These are phyloP conservation scores for Brachirus orientalis DNA, from an alignment of 2,113 vertebrate species.

Conservation along the genomic window DNA sequence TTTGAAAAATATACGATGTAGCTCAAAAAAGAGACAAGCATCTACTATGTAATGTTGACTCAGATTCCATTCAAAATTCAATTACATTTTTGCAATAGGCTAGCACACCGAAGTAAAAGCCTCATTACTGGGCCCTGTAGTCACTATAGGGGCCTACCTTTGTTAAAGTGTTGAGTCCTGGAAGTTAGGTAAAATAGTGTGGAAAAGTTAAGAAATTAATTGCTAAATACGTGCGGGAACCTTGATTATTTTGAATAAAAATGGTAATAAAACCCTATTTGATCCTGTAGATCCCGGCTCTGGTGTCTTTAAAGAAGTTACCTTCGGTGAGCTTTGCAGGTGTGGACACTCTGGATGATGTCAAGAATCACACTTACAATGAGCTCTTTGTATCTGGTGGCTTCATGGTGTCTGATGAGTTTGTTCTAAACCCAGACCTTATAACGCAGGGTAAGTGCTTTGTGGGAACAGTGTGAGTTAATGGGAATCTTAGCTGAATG, in stretches of 20 bases:
- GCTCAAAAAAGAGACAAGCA: no score
- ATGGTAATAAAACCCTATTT: not conserved
- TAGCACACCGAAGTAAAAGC: no score
- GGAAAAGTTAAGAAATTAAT: not conserved
- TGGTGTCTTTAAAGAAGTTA: conserved; percentile 92
- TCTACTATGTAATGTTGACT: no score
- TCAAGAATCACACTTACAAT: conserved; percentile 95
- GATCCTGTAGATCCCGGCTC: conserved; percentile 88
- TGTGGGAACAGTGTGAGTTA: not conserved
- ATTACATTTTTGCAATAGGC: no score
- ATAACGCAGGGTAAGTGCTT: conserved; percentile 84
- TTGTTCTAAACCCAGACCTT: conserved; percentile 90
- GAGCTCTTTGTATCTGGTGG: conserved; percentile 95
- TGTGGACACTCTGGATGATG: conserved; percentile 95
- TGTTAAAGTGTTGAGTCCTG: no score
- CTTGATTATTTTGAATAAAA: not conserved
- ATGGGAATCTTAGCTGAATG: not conserved
- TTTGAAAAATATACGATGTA: no score
- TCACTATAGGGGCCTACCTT: no score
- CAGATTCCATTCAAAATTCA: no score
- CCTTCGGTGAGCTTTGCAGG: conserved; percentile 95
- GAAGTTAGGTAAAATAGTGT: no score
- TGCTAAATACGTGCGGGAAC: not conserved
- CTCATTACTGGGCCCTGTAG: no score
- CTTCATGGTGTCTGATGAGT: conserved; percentile 94